A percentile compares a stretch with the other conserved stretches of the same genome.
phyloP scores from a whole-genome alignment of 2,797 vertebrate species.

The Clarias pachynema region DNA sequence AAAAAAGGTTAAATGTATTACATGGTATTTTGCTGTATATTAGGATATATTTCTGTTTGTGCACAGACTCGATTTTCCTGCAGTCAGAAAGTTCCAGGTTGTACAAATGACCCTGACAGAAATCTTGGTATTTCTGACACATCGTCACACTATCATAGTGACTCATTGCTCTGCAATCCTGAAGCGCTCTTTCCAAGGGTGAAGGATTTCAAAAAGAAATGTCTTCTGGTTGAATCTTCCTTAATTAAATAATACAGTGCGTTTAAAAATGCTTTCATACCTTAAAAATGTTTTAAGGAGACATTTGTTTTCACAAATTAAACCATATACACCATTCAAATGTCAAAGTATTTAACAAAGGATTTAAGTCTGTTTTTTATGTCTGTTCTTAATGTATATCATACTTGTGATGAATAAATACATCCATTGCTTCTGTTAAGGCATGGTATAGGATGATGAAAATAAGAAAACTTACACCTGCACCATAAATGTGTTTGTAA shows the following conservation, averaged over 20 bases:
- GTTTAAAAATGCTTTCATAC: not conserved
- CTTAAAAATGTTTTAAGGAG: not conserved
- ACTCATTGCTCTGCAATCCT: constrained; percentile 29
- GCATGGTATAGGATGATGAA: not conserved
- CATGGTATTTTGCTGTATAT: not conserved
- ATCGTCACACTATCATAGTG: constrained; percentile 31
- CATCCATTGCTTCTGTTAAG: not conserved
- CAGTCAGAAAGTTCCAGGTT: constrained; percentile 3
- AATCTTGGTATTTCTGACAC: constrained; percentile 29
- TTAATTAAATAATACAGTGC: not conserved
- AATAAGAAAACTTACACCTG: not conserved
- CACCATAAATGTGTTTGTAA: not conserved
- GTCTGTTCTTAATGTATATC: too few relatives aligned
- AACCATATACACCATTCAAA: not conserved
- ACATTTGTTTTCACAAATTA: not conserved
- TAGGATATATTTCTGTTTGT: not conserved
- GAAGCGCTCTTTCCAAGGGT: constrained; percentile 11
- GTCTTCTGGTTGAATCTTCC: not conserved
- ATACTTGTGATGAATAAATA: not conserved
- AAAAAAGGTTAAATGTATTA: not conserved
- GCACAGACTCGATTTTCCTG: not conserved
- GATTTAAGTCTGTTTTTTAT: too few relatives aligned
- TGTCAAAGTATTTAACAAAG: too few relatives aligned
- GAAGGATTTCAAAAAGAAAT: constrained; percentile 9
- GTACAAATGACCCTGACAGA: not conserved